Evolutionary conservation across 2,888 invertebrate species (phyloP), one percentile per base, ranked within the genome.

Genomic region (Agrilus biguttatus): DNA sequence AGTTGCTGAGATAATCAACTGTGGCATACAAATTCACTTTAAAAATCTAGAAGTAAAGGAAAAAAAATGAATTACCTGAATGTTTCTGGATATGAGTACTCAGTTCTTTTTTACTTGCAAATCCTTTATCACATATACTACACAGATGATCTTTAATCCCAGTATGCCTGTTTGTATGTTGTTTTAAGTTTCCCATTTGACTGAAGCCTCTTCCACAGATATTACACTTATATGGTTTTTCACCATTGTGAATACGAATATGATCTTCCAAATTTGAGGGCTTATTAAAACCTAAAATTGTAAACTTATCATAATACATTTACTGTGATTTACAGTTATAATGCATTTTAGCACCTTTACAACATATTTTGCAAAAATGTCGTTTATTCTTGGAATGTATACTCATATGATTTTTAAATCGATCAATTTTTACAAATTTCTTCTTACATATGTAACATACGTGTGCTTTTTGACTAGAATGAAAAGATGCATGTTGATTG

Each of bases 371-470:
- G 28, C 28, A 28, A 28, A 28, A 28, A 28, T 28, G 28, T 28
- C 28, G 8, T 28, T 28, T 28, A 4, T 28, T 28, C 4, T 28
- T 28, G 28, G 28, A 28, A 28, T 28, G 28, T 28, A 28, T 28
- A 10, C 28, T 28, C 28, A 28, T 28, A 5, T 28, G 28, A 10
- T 28, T 28, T 28, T 28, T 28, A 28, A 28, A 28, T 10, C 28
- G 28, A 28, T 28, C 28, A 3, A 28, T 28, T 28, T 28, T 28
- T 28, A 28, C 28, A 28, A 28, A 28, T 10, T 28, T 28, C 10
- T 28, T 77, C 45, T 65, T 68, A 58, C 77, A 77, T 52, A 72
- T 70, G 32, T 70, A 65, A 56, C 78, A 78, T 14, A 68, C 63
- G 55, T 77, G 71, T 7, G 73, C 70, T 54, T 76, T 78, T 17